Conservation (phyloP, 2,888 invertebrate genomes). For the Barypeithes pellucidus region DNA sequence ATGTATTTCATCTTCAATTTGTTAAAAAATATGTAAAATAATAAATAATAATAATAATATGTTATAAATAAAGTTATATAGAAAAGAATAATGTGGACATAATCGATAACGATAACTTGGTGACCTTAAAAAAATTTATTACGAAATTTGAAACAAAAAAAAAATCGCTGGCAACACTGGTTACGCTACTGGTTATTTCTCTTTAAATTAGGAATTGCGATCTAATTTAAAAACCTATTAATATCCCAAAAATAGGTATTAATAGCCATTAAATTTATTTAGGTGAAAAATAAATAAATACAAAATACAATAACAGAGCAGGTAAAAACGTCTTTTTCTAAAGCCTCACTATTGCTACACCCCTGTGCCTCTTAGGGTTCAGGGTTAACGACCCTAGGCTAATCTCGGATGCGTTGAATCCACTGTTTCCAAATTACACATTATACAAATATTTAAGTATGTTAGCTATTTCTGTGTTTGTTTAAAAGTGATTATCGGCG, state of each 20-base stretch:
- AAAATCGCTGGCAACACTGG: no score
- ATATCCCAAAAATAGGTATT: constrained; percentile 1
- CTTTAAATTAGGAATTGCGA: no score
- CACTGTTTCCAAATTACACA: constrained; percentile 43
- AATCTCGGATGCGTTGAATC: constrained; percentile 49
- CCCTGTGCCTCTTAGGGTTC: constrained; percentile 45
- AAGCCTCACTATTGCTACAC: constrained; percentile 36
- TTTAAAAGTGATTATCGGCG: constrained; percentile 23
- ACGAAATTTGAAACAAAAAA: no score
- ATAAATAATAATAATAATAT: no score
- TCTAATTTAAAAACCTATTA: background rate
- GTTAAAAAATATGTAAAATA: no score
- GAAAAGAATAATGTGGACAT: no score
- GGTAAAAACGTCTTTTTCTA: constrained; percentile 40
- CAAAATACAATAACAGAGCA: constrained; percentile 6
- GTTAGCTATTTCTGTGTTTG: constrained; percentile 25
- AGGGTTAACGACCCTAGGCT: constrained; percentile 50
- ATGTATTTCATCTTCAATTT: no score
- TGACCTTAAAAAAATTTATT: no score
- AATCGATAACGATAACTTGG: no score
- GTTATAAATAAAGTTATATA: no score
- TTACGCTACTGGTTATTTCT: background rate
- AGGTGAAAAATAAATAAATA: background rate
- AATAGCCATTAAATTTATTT: constrained; percentile 13
- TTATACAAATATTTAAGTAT: constrained; percentile 46